Base-by-base conservation (phyloP, 2,797 vertebrate species). In the Neosalanx taihuensis region DNA sequence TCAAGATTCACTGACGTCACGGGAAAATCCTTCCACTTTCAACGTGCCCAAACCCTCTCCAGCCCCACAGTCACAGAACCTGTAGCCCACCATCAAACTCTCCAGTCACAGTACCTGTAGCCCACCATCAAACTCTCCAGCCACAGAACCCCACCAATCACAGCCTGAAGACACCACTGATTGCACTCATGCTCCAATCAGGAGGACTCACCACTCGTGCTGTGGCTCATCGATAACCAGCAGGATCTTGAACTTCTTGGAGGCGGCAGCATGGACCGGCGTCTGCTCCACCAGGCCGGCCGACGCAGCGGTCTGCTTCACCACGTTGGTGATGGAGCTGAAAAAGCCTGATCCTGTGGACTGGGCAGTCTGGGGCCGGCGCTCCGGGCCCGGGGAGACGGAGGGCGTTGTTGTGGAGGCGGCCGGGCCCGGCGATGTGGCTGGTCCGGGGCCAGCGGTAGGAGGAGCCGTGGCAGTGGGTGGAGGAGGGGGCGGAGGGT, bases 261-360 rank as follows among this genome's bases (percentile, higher is more conserved):
- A 92, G 6, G 93, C 83, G 46, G 92, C 90, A 0, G 93, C 83
- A 62, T 92, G 85, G 0, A 89, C 67, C 18, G 93, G 80, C 61
- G 92, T 89, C 75, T 85, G 96, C 84, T 97, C 96, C 86, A 97
- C 96, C 73, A 98, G 92, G 33, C 96, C 96, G 0, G 96, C 96
- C 0, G 96, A 94, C 3, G 96, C 95, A 0, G 97, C 96, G 0
- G 97, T 98, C 89, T 99, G 97, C 91, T 98, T 98, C 87, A 99
- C 96, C 58, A 82, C 97, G 7, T 97, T 96, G 87, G 95, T 97
- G 87, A 99, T 95, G 85, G 96, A 98, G 91, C 96, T 98, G 93
- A 98, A 98, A 88, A 97, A 98, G 72, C 97, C 94, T 10, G 94
- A 94, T 72, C 93, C 89, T 57, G 93, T 49, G 0, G 94, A 93